phyloP scores from a whole-genome alignment of 2,113 vertebrate genomes.

The Grantiella picta region DNA sequence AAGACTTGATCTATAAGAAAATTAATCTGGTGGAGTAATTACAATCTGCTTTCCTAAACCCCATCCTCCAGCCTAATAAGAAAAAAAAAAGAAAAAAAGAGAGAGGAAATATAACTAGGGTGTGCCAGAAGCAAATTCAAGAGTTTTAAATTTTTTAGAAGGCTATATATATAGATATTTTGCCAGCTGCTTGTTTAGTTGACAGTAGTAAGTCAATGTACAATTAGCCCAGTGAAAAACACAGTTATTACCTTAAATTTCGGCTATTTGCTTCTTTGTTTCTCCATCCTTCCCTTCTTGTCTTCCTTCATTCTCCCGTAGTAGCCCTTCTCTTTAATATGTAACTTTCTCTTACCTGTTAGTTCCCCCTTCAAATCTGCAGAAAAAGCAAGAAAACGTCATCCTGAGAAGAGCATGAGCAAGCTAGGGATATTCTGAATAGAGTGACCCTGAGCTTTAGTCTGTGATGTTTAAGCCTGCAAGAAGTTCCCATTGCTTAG shows the following conservation, averaged over 20 bases:
- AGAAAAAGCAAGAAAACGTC: not conserved
- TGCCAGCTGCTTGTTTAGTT: not conserved
- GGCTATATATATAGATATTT: not conserved
- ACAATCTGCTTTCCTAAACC: not conserved
- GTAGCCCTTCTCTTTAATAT: not conserved
- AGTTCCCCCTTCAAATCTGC: not conserved
- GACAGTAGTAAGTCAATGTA: not conserved
- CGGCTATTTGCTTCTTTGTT: not conserved
- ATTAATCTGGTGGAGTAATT: slow-evolving; percentile 21
- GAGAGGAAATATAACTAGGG: not conserved
- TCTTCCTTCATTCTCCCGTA: not conserved
- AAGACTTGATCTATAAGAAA: not conserved
- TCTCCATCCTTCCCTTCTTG: not conserved
- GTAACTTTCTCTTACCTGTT: not conserved
- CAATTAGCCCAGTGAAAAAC: not conserved
- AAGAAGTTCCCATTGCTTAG: not conserved
- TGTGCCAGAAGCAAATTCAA: not conserved
- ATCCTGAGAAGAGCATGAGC: not conserved
- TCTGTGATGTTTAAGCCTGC: not conserved
- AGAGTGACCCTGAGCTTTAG: not conserved
- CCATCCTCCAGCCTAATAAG: not conserved
- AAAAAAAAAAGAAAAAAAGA: not conserved
- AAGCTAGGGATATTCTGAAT: not conserved
- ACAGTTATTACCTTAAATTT: not conserved
- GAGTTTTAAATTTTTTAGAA: not conserved